Evolutionary conservation across 2,888 invertebrate genomes (phyloP), one percentile per base, ranked within the genome.

Genomic region (Apotomis turbidana): DNA sequence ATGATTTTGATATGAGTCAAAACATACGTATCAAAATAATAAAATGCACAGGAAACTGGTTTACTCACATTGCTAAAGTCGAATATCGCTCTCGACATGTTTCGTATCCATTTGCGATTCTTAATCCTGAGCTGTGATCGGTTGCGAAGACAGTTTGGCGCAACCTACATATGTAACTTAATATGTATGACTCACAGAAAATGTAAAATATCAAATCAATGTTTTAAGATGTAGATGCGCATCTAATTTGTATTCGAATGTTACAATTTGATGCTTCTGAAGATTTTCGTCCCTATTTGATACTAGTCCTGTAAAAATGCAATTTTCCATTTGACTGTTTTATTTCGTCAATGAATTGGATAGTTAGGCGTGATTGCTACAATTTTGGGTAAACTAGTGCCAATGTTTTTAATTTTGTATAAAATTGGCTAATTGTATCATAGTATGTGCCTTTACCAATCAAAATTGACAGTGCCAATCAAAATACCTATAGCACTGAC

Each of bases 341-440:
- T 61, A 27, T 49, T 49, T 49, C 49, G 2, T 44, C 54, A 15
- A 51, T 68, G 27, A 58, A 59, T 71, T 67, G 49, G 59, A 64
- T 64, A 46, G 54, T 61, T 64, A 57, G 57, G 69, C 63, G 63
- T 63, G 70, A 68, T 46, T 73, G 71, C 71, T 74, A 63, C 70
- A 72, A 73, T 44, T 60, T 71, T 52, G 75, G 54, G 78, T 78
- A 86, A 83, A 78, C 74, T 79, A 78, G 86, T 87, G 87, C 88
- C 87, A 87, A 87, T 78, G 49, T 79, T 75, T 78, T 78, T 78
- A 74, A 51, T 71, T 75, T 69, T 71, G 46, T 52, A 69, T 58
- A 74, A 70, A 66, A 13, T 41, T 71, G 68, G 63, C 61, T 68
- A 41, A 55, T 10, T 70, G 68, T 68, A 52, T 44, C 44, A 60